Evolutionary conservation across 2,797 vertebrate species (phyloP), one percentile per base, ranked within the genome.

Genomic region (Mergus octosetaceus): DNA sequence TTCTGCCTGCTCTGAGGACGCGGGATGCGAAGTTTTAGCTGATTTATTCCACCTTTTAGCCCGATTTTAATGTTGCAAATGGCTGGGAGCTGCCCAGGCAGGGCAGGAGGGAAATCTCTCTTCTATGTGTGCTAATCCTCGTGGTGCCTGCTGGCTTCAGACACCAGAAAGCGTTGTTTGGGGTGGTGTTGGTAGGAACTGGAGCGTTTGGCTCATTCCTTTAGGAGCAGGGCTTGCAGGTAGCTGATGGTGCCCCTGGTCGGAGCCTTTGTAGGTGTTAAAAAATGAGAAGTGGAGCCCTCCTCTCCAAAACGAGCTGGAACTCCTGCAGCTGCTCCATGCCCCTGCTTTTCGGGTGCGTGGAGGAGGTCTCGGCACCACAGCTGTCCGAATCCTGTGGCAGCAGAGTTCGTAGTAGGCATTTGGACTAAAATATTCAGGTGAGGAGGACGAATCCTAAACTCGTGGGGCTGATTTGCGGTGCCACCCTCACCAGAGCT

Each of bases 281-380:
- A 53, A 53, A 53, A 53, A 19, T 5, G 25, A 53, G 27, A 34
- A 15, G 18, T 0, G 1, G 34, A 21, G 36, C 61, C 7, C 16
- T 57, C 24, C 28, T 27, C 8, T 4, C 22, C 10, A 3, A 11
- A 61, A 22, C 2, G 2, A 5, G 10, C 12, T 0, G 1, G 18
- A 19, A 60, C 61, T 80, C 21, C 41, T 8, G 1, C 0, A 0
- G 4, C 2, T 60, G 2, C 27, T 51, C 34, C 4, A 7, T 28
- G 47, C 16, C 38, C 28, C 24, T 15, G 11, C 47, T 70, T 70
- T 36, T 20, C 5, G 20, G 68, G 4, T 34, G 18, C 7, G 6
- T 27, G 19, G 45, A 12, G 21, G 25, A 21, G 28, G 17, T 13
- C 66, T 49, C 11, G 6, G n/a, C 25, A 15, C 7, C 24, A 3